Percentiles rank a stretch among this genome's conserved stretches.
These are phyloP conservation scores for Cotesia chilonis DNA, from an alignment of 1,140 invertebrate species.

Conservation along the genomic window DNA sequence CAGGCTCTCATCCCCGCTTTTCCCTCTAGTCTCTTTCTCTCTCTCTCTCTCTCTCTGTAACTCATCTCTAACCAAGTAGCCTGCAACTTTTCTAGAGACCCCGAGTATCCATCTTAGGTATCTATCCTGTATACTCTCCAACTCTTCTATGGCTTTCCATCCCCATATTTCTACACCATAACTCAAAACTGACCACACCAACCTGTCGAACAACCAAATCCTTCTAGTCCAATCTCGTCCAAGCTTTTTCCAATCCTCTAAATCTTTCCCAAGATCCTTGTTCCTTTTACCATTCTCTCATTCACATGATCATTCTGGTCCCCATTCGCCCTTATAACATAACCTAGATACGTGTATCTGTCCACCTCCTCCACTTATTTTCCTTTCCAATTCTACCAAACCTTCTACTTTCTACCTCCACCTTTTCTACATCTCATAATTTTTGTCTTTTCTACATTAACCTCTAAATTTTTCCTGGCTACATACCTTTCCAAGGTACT, in stretches of 20 bases:
- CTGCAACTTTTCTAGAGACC: neutral
- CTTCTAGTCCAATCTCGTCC: neutral
- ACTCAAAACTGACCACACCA: too few relatives aligned
- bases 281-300: constrained; percentile 26
- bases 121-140: too few relatives aligned
- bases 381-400: constrained; percentile 17
- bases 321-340: constrained; percentile 21
- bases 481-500: constrained; percentile 26
- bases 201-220: constrained; percentile 22
- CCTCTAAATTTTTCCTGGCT: constrained; percentile 20
- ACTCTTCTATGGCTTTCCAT: too few relatives aligned
- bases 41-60: too few relatives aligned
- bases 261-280: constrained; percentile 16
- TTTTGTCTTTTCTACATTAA: constrained; percentile 28
- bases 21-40: too few relatives aligned
- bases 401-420: constrained; percentile 18
- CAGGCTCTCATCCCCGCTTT: too few relatives aligned
- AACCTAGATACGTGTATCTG: constrained; percentile 28
- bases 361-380: constrained; percentile 22
- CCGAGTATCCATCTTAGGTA: constrained; percentile 15
- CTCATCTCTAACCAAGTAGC: neutral
- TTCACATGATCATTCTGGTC: constrained; percentile 19
- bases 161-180: too few relatives aligned
- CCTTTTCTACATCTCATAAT: constrained; percentile 30
- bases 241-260: constrained; percentile 19